These are phyloP conservation scores for Cinclus cinclus DNA, from an alignment of 2,113 vertebrate genomes.

Conservation along the genomic window DNA sequence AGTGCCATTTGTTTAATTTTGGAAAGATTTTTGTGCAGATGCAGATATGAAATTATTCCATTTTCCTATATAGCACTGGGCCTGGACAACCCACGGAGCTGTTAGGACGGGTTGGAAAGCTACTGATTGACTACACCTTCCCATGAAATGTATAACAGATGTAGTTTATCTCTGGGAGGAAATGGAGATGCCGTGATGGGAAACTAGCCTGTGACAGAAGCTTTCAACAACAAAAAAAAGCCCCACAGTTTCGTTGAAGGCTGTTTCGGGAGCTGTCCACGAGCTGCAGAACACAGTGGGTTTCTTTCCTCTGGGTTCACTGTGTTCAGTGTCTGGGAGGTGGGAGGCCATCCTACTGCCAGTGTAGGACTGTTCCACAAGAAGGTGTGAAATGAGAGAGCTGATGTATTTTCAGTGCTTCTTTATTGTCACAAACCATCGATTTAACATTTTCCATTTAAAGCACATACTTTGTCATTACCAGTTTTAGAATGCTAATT, in stretches of 20 bases:
- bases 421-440: neutral
- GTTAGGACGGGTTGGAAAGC: neutral
- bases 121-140: neutral
- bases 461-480: constrained; percentile 26
- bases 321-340: constrained; percentile 22
- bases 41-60: neutral
- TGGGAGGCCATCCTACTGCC: constrained; percentile 6
- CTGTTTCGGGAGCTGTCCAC: neutral
- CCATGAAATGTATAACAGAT: neutral
- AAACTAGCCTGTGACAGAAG: constrained; percentile 4
- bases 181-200: neutral
- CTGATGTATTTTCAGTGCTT: neutral
- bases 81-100: neutral
- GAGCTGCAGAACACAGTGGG: neutral
- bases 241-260: neutral
- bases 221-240: neutral
- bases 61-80: neutral
- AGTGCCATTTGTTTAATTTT: neutral
- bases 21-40: neutral
- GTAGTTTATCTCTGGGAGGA: constrained; percentile 5
- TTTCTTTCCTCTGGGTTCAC: constrained; percentile 7
- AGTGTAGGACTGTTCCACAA: constrained; percentile 46
- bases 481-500: neutral
- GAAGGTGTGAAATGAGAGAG: constrained; percentile 37
- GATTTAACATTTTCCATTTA: neutral